These are phyloP conservation scores for Sturmia bella DNA, from an alignment of 2,888 invertebrate species.

Conservation along the genomic window DNA sequence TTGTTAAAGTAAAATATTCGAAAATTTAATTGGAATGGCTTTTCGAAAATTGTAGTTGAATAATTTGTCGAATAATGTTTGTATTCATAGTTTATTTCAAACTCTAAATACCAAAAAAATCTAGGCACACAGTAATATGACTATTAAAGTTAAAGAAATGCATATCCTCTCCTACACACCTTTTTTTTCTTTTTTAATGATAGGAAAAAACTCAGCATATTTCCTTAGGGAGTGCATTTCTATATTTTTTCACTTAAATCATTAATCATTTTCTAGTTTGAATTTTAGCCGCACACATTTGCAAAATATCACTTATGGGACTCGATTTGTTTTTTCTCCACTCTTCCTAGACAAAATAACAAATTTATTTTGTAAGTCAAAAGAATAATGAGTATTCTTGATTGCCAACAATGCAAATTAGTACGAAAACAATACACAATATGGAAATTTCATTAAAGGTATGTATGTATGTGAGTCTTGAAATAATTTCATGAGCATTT, in stretches of 20 bases:
- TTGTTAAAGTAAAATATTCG: too few species aligned
- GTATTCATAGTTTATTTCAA: too few species aligned
- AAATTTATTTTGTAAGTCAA: conserved; percentile 13
- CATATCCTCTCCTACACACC: too few species aligned
- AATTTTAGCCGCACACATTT: conserved; percentile 4
- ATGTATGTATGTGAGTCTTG: not conserved
- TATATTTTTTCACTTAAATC: not conserved
- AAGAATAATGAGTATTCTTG: conserved; percentile 19
- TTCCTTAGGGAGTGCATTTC: too few species aligned
- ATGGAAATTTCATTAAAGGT: conserved; percentile 8
- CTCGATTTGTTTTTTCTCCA: not conserved
- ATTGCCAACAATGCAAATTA: conserved; percentile 49
- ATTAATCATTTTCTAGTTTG: conserved; percentile 38
- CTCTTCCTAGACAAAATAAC: conserved; percentile 2
- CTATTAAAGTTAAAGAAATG: too few species aligned
- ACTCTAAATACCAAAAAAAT: too few species aligned
- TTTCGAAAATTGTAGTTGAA: too few species aligned
- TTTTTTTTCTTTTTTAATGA: too few species aligned
- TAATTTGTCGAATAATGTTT: too few species aligned
- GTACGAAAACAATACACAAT: conserved; percentile 40
- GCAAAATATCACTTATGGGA: not conserved
- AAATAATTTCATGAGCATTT: not conserved
- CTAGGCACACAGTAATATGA: too few species aligned
- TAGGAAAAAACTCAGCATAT: too few species aligned
- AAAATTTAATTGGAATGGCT: too few species aligned